These are phyloP conservation scores for Lypha dubia DNA, from an alignment of 2,888 invertebrate genomes.

Conservation along the genomic window DNA sequence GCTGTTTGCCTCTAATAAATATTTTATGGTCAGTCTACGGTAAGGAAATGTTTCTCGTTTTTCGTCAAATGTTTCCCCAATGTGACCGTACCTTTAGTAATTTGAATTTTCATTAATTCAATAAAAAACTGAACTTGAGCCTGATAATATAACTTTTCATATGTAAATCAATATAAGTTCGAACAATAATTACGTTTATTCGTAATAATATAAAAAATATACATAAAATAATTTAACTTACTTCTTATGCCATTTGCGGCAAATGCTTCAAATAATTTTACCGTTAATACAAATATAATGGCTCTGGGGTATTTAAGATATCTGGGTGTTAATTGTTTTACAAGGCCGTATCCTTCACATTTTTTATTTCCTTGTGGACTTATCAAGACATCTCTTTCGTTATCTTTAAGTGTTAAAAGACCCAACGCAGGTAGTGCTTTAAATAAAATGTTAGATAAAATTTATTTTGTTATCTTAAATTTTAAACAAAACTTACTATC, in stretches of 20 bases:
- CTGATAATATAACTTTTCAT: too few relatives aligned
- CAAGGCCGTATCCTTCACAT: constrained; percentile 76
- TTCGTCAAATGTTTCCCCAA: too few relatives aligned
- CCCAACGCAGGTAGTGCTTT: constrained; percentile 78
- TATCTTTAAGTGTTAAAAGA: constrained; percentile 55
- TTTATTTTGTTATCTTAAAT: neutral
- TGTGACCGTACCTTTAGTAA: too few relatives aligned
- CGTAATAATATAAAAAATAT: too few relatives aligned
- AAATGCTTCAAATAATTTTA: constrained; percentile 83
- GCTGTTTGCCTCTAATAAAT: too few relatives aligned
- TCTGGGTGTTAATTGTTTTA: constrained; percentile 75
- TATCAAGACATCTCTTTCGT: constrained; percentile 40
- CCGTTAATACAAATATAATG: constrained; percentile 80
- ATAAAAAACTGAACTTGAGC: too few relatives aligned
- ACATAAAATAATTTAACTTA: constrained; percentile 76
- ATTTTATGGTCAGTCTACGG: too few relatives aligned
- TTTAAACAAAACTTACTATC: constrained; percentile 78
- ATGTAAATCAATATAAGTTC: too few relatives aligned
- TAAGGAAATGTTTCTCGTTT: too few relatives aligned
- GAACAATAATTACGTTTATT: too few relatives aligned
- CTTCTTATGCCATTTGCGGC: constrained; percentile 83
- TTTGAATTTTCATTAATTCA: too few relatives aligned
- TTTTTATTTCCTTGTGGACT: constrained; percentile 71
- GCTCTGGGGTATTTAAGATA: constrained; percentile 81
- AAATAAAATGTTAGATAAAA: constrained; percentile 30